Conservation (phyloP, 2,113 vertebrate species). For the Pheucticus melanocephalus region DNA sequence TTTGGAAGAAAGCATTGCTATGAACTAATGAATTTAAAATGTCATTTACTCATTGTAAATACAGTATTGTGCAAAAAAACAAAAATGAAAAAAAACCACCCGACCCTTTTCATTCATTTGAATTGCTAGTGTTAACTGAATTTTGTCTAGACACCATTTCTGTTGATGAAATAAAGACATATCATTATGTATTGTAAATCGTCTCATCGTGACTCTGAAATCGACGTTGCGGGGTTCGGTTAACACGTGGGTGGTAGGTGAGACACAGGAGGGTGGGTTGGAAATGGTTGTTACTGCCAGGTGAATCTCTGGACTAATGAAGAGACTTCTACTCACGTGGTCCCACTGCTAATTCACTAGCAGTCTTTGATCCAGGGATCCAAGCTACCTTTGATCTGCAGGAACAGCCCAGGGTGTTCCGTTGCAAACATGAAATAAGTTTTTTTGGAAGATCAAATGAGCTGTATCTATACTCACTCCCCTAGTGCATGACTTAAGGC, state of each 20-base stretch:
- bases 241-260: rapidly evolving
- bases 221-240: neutral
- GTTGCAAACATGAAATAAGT: neutral
- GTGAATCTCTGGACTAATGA: neutral
- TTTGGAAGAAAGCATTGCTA: constrained; percentile 85
- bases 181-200: constrained; percentile 86
- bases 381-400: constrained; percentile 15
- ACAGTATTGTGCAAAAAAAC: constrained; percentile 93
- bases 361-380: neutral
- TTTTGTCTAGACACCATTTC: constrained; percentile 99
- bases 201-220: constrained; percentile 22
- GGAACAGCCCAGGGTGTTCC: neutral
- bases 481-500: neutral
- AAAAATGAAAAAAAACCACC: constrained; percentile 57
- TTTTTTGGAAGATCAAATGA: constrained; percentile 24
- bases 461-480: neutral
- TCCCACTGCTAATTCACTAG: neutral
- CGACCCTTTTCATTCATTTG: constrained; percentile 90
- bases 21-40: constrained; percentile 94
- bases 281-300: neutral
- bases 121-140: constrained; percentile 98
- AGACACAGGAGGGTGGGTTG: neutral
- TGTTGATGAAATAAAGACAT: constrained; percentile 99
- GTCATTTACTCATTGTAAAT: constrained; percentile 97
- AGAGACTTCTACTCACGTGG: neutral